These are phyloP conservation scores for Alitta virens DNA, from an alignment of 2,888 invertebrate genomes.

Conservation along the genomic window DNA sequence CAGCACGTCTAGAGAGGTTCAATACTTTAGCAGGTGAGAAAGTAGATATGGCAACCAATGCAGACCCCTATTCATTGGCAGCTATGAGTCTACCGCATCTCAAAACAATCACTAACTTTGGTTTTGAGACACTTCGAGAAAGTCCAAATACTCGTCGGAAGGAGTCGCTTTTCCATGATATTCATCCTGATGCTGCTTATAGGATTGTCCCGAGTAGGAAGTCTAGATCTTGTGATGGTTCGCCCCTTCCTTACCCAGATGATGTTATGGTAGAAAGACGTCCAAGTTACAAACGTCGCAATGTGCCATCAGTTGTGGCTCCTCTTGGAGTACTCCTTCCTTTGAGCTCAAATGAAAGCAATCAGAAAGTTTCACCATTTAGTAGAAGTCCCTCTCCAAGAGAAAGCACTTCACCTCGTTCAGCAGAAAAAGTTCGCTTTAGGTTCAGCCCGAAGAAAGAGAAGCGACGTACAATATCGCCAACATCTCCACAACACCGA, in stretches of 20 bases:
- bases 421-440: too few relatives aligned
- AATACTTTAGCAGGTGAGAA: not conserved
- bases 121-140: constrained; percentile 42
- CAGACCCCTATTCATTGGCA: constrained; percentile 39
- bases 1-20: not conserved
- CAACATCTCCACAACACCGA: too few relatives aligned
- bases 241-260: not conserved
- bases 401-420: too few relatives aligned
- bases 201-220: not conserved
- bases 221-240: not conserved
- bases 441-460: too few relatives aligned
- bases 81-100: constrained; percentile 42
- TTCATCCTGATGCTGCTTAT: not conserved
- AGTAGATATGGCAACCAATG: constrained; percentile 29
- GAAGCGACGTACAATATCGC: too few relatives aligned
- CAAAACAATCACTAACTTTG: constrained; percentile 36
- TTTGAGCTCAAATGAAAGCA: not conserved
- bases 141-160: constrained; percentile 42
- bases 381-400: not conserved
- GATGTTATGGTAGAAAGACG: not conserved
- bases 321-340: constrained; percentile 10
- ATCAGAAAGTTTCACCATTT: not conserved
- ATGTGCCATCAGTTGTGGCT: constrained; percentile 9
- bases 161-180: constrained; percentile 40
- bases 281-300: not conserved